Base-by-base conservation (phyloP, 2,113 vertebrate species). In the Misgurnus anguillicaudatus region DNA sequence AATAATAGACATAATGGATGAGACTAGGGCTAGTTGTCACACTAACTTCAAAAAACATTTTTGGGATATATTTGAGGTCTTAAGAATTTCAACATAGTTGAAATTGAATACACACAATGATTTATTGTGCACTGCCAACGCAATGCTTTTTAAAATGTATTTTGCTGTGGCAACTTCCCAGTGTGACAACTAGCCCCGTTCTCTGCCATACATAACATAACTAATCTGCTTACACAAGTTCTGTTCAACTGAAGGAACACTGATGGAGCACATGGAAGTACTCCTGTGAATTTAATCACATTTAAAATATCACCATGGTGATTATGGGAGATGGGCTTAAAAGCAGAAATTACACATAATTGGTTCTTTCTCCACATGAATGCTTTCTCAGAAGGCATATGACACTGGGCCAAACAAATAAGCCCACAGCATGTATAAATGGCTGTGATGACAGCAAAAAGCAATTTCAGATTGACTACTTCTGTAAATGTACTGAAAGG, bases 261-360 rank as follows among this genome's bases (percentile, higher is more conserved):
- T 82, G 77, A 78, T 31, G 24, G 24, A 9, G 85, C 82, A 83
- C 81, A 82, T 81, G 79, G 53, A 77, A 73, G 75, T 86, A 85
- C 79, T 85, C n/a, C 9, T 75, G 75, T 86, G 80, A 86, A 83
- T 90, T 86, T 80, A 86, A 86, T 80, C 83, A 87, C 85, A 85
- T 91, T 88, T 91, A 86, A 91, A 91, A 90, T 87, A 92, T 91
- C 79, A 80, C 89, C 89, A 92, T 91, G 89, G 90, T 89, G 89
- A 93, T 91, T 87, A 80, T 86, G 86, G 80, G 86, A 91, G 89
- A 91, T 89, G 88, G 88, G 83, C 86, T 87, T 67, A 80, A 88
- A 87, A 90, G 90, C 86, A 91, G 82, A 91, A 92, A 91, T 90
- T 90, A 86, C 88, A 86, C 86, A 89, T 90, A 92, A 93, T 90